Evolutionary conservation across 1,140 invertebrate species (phyloP).

Genomic region (Brachionus asplanchnoidis): DNA sequence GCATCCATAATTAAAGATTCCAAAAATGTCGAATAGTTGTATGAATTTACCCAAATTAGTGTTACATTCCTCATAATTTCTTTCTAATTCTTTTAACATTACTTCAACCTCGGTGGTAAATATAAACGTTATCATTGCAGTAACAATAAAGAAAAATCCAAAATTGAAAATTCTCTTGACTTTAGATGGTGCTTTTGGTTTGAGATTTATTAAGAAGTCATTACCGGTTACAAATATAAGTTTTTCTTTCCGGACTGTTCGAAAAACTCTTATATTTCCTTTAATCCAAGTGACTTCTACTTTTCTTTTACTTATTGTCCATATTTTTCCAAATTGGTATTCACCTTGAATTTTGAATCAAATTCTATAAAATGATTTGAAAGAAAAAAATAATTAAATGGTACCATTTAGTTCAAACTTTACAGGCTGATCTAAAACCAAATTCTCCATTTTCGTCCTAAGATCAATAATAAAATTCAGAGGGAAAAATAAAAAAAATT

Average conservation of each 20-base stretch:
- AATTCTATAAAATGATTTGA: slow-evolving; percentile 5
- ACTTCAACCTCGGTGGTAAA: slow-evolving; percentile 2
- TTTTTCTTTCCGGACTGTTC: not conserved
- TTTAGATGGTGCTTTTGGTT: not conserved
- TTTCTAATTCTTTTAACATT: slow-evolving; percentile 6
- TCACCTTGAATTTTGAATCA: not conserved
- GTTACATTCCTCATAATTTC: not conserved
- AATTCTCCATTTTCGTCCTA: slow-evolving; percentile 9
- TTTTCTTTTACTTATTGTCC: slow-evolving; percentile 19
- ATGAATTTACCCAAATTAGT: not conserved
- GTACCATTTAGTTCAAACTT: slow-evolving; percentile 26
- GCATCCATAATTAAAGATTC: not conserved
- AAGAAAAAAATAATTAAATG: not conserved
- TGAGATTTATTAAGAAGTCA: slow-evolving; percentile 10
- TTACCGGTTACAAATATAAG: not conserved
- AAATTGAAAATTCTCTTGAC: not conserved
- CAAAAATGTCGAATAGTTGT: not conserved
- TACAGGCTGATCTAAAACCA: slow-evolving; percentile 19
- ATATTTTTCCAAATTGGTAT: slow-evolving; percentile 23
- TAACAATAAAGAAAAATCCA: not conserved
- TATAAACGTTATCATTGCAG: not conserved
- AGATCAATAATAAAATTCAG: not conserved
- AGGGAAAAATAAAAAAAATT: not conserved
- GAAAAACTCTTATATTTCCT: slow-evolving; percentile 1
- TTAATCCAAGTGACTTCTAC: slow-evolving; percentile 1